phyloP scores from a whole-genome alignment of 2,888 invertebrate species.

The Eledona agricola region DNA sequence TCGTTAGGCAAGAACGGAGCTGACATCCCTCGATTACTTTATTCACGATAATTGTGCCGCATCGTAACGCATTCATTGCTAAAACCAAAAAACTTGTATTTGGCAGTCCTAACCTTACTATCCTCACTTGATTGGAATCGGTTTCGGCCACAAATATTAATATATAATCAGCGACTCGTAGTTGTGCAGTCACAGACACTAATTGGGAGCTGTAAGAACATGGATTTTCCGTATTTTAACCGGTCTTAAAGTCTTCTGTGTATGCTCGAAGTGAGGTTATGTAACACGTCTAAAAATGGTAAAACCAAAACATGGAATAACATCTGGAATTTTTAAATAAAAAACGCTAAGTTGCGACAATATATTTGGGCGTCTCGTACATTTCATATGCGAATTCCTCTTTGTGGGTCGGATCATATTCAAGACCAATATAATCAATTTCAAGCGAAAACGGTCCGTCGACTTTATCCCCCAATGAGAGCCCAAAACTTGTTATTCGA shows the following conservation, averaged over 20 bases:
- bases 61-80: slow-evolving; percentile 13
- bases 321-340: too few relatives aligned
- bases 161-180: too few relatives aligned
- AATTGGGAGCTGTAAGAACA: too few relatives aligned
- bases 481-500: slow-evolving; percentile 78
- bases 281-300: too few relatives aligned
- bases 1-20: background rate
- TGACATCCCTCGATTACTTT: slow-evolving; percentile 4
- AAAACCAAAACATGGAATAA: too few relatives aligned
- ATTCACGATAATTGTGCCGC: slow-evolving; percentile 2
- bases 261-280: slow-evolving; percentile 9
- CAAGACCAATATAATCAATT: slow-evolving; percentile 91
- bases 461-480: slow-evolving; percentile 81
- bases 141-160: too few relatives aligned
- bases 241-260: too few relatives aligned
- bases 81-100: too few relatives aligned
- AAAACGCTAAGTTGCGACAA: slow-evolving; percentile 68
- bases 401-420: slow-evolving; percentile 78
- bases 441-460: slow-evolving; percentile 89
- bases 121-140: too few relatives aligned
- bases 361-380: slow-evolving; percentile 76
- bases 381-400: slow-evolving; percentile 95
- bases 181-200: too few relatives aligned
- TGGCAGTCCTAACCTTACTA: too few relatives aligned
- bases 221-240: too few relatives aligned